Evolutionary conservation across 92 coral and sea anemone genomes (phyloP).

Genomic region (Epizoanthus stellaris): DNA sequence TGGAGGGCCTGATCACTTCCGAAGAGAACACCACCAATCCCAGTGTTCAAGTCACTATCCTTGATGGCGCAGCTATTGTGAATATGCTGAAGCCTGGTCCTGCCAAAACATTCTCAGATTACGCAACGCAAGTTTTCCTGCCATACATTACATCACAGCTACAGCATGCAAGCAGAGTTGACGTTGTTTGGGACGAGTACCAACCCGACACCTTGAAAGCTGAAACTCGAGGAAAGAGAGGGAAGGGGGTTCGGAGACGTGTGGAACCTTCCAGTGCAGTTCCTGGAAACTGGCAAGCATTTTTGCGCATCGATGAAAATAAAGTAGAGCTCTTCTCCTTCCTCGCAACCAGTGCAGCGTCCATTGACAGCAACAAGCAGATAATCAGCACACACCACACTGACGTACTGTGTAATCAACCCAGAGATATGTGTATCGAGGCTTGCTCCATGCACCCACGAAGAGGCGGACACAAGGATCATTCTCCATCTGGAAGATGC

Average conservation of each 20-base stretch:
- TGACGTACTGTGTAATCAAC: conserved; percentile 30
- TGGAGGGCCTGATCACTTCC: conserved; percentile 7
- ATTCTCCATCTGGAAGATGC: conserved; percentile 10
- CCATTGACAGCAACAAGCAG: conserved; percentile 9
- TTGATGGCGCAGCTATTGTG: conserved; percentile 61
- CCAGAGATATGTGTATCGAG: conserved; percentile 15
- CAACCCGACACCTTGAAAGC: conserved; percentile 48
- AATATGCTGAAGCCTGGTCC: conserved; percentile 58
- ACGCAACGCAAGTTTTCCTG: conserved; percentile 42
- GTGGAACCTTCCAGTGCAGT: background rate
- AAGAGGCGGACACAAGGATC: conserved; percentile 60
- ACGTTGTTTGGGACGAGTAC: conserved; percentile 59
- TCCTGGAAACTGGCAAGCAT: background rate
- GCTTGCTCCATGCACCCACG: conserved; percentile 61
- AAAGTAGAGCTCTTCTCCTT: conserved; percentile 29
- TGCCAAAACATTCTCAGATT: conserved; percentile 57
- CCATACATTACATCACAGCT: conserved; percentile 57
- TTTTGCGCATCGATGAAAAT: background rate
- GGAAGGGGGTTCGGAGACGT: conserved; percentile 53
- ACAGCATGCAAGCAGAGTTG: conserved; percentile 46
- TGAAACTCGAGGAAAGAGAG: conserved; percentile 44
- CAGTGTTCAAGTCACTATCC: conserved; percentile 33
- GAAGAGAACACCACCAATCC: background rate
- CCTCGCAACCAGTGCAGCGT: conserved; percentile 21
- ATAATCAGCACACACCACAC: conserved; percentile 28